Base-by-base conservation (phyloP, 2,888 invertebrate species). In the Nudaria mundana region DNA sequence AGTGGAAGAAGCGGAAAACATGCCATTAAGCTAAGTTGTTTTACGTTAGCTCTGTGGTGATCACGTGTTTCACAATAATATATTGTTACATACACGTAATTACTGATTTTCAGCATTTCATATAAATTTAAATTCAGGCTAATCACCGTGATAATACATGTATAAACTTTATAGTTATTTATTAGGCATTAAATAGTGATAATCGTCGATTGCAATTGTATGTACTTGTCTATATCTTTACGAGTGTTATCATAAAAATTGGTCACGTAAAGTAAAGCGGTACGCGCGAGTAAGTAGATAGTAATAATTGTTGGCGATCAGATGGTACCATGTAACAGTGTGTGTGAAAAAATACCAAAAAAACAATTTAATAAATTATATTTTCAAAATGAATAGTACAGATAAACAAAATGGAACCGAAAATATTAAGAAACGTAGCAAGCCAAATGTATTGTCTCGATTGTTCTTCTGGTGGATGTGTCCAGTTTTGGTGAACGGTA, bases 401-500 rank as follows among this genome's bases (percentile, higher is more conserved):
- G 23, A 29, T 38, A 42, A 33, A 18, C 30, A 40, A 32, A 52
- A 48, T 38, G 33, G 35, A 2, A 38, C 15, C 14, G 22, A 20
- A 3, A 55, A 44, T 32, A 32, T 26, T 12, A 48, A 32, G 45
- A 71, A 75, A 44, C 65, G 68, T 31, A 69, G 48, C 37, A 78
- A 76, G n/a, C 81, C 85, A 0, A 85, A 84, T 45, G 41, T 81
- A 29, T 43, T 88, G 1, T 84, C 88, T 1, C 68, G 65, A 44
- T 34, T 88, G 12, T 87, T 89, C 45, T 56, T 89, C 23, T 88
- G 88, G 67, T 89, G 89, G 89, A 67, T 89, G 42, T 82, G 81
- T 46, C 89, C 89, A 5, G 81, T 89, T 35, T 59, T 89, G 5
- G 73, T 85, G 38, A 90, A 87, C 54, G 93, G 93, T 3, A 87